Percentiles rank a stretch among this genome's conserved stretches.
Evolutionary conservation across 2,888 invertebrate species (phyloP).

Genomic region (Scaptomyza cyrtandrae): DNA sequence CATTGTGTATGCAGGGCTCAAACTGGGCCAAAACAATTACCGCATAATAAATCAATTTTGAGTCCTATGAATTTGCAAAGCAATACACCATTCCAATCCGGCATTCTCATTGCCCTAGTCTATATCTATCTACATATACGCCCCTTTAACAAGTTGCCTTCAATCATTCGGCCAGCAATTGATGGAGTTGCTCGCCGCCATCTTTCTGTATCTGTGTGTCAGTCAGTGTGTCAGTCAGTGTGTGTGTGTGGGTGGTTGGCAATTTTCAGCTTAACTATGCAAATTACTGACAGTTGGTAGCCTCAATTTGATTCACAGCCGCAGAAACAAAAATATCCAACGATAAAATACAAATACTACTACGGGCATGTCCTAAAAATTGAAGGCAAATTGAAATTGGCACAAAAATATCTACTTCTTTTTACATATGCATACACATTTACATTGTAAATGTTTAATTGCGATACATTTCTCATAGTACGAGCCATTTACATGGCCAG

Average conservation of each 20-base stretch:
- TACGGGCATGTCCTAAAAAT: constrained; percentile 32
- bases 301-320: constrained; percentile 71
- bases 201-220: constrained; percentile 24
- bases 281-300: constrained; percentile 76
- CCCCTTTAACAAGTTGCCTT: constrained; percentile 43
- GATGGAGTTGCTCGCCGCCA: constrained; percentile 44
- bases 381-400: constrained; percentile 55
- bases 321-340: constrained; percentile 30
- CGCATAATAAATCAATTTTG: constrained; percentile 82
- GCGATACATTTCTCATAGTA: constrained; percentile 27
- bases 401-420: constrained; percentile 47
- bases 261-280: constrained; percentile 74
- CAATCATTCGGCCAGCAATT: constrained; percentile 56
- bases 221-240: neutral
- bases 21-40: constrained; percentile 82
- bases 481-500: constrained; percentile 35
- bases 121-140: neutral
- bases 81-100: constrained; percentile 30
- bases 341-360: constrained; percentile 42
- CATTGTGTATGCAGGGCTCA: constrained; percentile 65
- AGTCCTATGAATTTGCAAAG: constrained; percentile 73
- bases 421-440: constrained; percentile 11
- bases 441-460: constrained; percentile 73
- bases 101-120: neutral
- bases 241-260: constrained; percentile 37